Conservation (phyloP, 2,113 vertebrate species). For the Syngnathus typhle region DNA sequence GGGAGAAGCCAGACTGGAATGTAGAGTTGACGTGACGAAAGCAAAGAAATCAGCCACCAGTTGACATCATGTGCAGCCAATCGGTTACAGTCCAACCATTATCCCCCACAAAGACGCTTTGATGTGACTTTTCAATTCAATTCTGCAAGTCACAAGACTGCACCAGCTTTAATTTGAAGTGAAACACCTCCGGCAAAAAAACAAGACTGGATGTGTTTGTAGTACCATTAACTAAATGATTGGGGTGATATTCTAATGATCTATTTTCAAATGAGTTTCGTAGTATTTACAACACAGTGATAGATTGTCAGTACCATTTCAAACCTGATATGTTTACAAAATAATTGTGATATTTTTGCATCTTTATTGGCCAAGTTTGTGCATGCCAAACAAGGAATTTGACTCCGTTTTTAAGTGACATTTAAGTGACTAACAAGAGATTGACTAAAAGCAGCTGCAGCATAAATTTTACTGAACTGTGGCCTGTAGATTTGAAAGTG, state of each 20-base stretch:
- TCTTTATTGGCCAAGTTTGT: too few species aligned
- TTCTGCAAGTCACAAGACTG: slow-evolving; percentile 57
- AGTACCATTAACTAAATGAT: slow-evolving; percentile 5
- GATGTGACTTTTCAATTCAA: slow-evolving; percentile 63
- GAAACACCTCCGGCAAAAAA: slow-evolving; percentile 39
- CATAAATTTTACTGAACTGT: too few species aligned
- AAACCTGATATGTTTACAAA: neutral
- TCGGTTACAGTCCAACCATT: slow-evolving; percentile 62
- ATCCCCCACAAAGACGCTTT: slow-evolving; percentile 62
- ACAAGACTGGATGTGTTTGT: neutral
- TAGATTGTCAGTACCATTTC: too few species aligned
- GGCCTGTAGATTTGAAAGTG: too few species aligned
- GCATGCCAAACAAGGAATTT: too few species aligned
- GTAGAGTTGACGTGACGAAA: slow-evolving; percentile 23
- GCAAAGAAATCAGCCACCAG: slow-evolving; percentile 25
- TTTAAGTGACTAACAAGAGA: too few species aligned
- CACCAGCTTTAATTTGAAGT: slow-evolving; percentile 52
- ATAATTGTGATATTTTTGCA: too few species aligned
- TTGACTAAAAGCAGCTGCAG: too few species aligned
- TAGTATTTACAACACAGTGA: neutral
- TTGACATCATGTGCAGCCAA: slow-evolving; percentile 63
- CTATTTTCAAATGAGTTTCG: slow-evolving; percentile 7
- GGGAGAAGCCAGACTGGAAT: slow-evolving; percentile 24
- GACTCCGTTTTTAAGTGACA: too few species aligned
- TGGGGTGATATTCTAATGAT: slow-evolving; percentile 5